Conservation (phyloP, 2,113 vertebrate genomes). For the Pangasianodon gigas region DNA sequence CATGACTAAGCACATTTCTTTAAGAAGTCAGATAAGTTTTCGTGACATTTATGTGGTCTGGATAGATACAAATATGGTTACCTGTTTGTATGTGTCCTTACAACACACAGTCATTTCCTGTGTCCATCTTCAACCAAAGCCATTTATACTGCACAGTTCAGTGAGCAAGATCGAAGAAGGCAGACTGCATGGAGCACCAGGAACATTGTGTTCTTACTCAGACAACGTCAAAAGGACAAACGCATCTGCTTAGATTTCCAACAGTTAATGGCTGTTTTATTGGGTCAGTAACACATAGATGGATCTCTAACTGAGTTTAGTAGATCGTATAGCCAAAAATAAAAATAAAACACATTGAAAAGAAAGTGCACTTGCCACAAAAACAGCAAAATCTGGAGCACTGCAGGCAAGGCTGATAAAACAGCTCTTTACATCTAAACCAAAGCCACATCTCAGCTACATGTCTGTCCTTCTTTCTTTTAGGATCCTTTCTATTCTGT, state of each 20-base stretch:
- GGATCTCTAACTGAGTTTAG: neutral
- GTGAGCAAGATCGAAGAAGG: neutral
- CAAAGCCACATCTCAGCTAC: neutral
- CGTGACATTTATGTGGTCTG: neutral
- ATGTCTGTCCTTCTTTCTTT: neutral
- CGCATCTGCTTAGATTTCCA: neutral
- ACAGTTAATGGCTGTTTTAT: neutral
- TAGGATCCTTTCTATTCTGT: neutral
- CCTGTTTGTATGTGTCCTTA: neutral
- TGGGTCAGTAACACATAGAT: neutral
- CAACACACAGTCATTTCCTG: neutral
- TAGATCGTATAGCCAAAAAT: neutral
- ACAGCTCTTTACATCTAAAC: neutral
- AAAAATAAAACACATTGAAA: neutral
- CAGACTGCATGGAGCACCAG: neutral
- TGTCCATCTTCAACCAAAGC: neutral
- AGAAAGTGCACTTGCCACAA: neutral
- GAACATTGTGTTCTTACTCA: slow-evolving; percentile 34
- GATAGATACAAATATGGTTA: neutral
- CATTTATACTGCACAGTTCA: slow-evolving; percentile 19
- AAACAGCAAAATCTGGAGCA: neutral
- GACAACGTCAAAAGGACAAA: neutral
- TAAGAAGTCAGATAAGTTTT: neutral
- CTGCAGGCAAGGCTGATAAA: neutral
- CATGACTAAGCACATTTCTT: neutral